Evolutionary conservation across 1,140 invertebrate genomes (phyloP), one percentile per base, ranked within the genome.

Genomic region (Tetramorium simillimum): DNA sequence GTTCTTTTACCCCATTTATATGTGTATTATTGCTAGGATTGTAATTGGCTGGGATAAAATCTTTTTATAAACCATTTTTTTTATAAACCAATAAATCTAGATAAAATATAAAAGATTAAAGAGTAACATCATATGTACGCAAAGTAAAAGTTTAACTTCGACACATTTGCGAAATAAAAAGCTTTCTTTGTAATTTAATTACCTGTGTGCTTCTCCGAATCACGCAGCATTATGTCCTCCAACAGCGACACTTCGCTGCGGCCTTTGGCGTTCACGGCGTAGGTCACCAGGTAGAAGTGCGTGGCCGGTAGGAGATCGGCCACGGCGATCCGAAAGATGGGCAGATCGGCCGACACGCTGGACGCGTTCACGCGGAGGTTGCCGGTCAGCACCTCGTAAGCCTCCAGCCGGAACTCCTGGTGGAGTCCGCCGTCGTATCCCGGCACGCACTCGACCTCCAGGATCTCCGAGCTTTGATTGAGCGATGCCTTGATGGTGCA

Each of bases 181-280:
- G 9, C 1, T 0, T 12, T 10, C 14, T 18, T 18, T 12, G 10
- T 10, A 53, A 49, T 9, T 58, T 6, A 43, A 49, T 81, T 96
- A 98, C 98, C 97, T 95, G 97, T 97, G 92, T 97, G 96, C 93
- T 97, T 98, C 91, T 98, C 98, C 5, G 98, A 97, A 94, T 98
- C 98, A 93, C 97, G 97, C 90, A 98, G 97, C 80, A 97, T 97
- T 90, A 98, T 98, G 92, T 98, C 98, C 92, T 98, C 98, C 16
- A 99, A 95, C 0, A 98, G 95, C 73, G 97, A 96, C 24, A 97
- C 96, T 91, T 98, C 97, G 86, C 98, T 98, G 82, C 97, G 96
- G 63, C 98, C 98, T 94, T 99, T 99, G 49, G 97, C 96, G 95
- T 99, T 99, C 88, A 97, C 96, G 53, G 98, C 97, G 93, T 98